Evolutionary conservation across 2,113 vertebrate species (phyloP).

Genomic region (Nematolebias whitei): DNA sequence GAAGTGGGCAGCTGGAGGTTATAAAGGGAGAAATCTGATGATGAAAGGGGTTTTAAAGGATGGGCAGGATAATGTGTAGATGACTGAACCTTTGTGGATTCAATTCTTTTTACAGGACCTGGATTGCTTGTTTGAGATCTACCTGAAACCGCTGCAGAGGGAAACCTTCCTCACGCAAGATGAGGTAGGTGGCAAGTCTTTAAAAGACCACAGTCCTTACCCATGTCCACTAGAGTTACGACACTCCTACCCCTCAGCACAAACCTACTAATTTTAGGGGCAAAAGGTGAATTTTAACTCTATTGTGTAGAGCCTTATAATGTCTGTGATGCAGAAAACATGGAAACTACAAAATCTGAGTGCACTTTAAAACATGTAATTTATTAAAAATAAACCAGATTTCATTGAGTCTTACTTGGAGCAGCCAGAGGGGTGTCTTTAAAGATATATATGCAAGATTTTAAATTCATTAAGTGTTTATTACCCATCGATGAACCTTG

Average conservation of each 20-base stretch:
- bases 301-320: too few relatives aligned
- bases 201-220: too few relatives aligned
- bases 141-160: conserved; percentile 93
- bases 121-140: conserved; percentile 91
- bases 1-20: conserved; percentile 30
- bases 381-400: too few relatives aligned
- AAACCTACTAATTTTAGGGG: not conserved
- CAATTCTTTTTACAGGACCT: conserved; percentile 82
- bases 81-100: conserved; percentile 27
- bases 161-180: conserved; percentile 95
- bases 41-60: conserved; percentile 30
- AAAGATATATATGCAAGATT: not conserved
- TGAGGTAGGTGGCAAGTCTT: conserved; percentile 83
- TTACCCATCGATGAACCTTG: conserved; percentile 40
- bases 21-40: conserved; percentile 32
- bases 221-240: too few relatives aligned
- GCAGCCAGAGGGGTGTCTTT: not conserved
- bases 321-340: too few relatives aligned
- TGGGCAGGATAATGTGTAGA: not conserved
- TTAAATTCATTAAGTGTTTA: conserved; percentile 45
- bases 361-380: too few relatives aligned
- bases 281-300: not conserved
- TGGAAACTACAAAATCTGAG: too few relatives aligned
- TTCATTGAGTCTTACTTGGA: too few relatives aligned
- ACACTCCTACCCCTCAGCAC: not conserved